phyloP scores from a whole-genome alignment of 1,140 invertebrate genomes.

The Drosophila eugracilis region DNA sequence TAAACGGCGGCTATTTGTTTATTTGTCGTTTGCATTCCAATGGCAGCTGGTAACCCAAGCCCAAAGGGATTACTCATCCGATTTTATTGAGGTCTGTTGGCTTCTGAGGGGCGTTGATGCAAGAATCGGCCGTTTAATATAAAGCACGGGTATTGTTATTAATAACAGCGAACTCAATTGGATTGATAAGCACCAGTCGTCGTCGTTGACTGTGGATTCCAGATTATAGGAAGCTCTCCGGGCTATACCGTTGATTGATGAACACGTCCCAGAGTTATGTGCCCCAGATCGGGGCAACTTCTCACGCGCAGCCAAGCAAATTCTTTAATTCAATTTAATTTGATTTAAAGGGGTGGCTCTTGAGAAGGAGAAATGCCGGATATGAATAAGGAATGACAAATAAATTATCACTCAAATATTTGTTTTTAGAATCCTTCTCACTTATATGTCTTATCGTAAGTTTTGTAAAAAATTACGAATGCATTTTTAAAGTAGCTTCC shows the following conservation, averaged over 20 bases:
- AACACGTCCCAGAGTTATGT: slow-evolving; percentile 21
- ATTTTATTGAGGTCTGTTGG: slow-evolving; percentile 13
- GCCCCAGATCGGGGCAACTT: slow-evolving; percentile 24
- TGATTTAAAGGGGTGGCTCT: slow-evolving; percentile 43
- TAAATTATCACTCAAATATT: background rate
- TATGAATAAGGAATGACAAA: background rate
- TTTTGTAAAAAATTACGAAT: background rate
- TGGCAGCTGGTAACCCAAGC: slow-evolving; percentile 46
- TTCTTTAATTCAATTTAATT: slow-evolving; percentile 62
- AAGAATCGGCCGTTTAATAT: slow-evolving; percentile 47
- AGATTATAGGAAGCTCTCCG: slow-evolving; percentile 16
- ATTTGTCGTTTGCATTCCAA: slow-evolving; percentile 16
- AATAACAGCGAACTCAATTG: slow-evolving; percentile 71
- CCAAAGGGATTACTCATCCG: slow-evolving; percentile 59
- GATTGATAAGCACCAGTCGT: slow-evolving; percentile 62
- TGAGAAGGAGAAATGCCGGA: background rate
- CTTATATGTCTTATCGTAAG: background rate
- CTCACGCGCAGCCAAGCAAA: slow-evolving; percentile 27
- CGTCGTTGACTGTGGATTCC: slow-evolving; percentile 1
- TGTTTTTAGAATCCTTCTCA: background rate
- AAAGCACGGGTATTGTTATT: slow-evolving; percentile 78
- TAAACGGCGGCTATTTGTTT: slow-evolving; percentile 40
- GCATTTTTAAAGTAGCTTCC: background rate
- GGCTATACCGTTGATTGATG: slow-evolving; percentile 58
- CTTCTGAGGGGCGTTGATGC: slow-evolving; percentile 41